Percentiles rank a stretch among this genome's conserved stretches.
Evolutionary conservation across 2,113 vertebrate genomes (phyloP).

Genomic region (Silurus asotus): DNA sequence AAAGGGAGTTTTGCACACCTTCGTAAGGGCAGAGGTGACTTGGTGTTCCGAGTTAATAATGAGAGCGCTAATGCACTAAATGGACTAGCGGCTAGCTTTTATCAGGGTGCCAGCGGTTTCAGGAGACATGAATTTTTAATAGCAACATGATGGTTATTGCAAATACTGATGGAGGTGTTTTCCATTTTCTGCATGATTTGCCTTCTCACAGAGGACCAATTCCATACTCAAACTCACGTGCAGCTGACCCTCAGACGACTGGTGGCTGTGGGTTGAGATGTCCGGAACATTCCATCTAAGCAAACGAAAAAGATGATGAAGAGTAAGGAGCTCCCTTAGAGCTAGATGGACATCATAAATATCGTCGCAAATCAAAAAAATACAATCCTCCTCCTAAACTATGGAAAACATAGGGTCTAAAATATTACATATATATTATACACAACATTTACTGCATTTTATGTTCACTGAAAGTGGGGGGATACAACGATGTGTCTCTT

Average conservation of each 20-base stretch:
- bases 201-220: conserved; percentile 62
- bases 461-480: not conserved
- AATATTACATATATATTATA: not conserved
- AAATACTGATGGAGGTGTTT: conserved; percentile 63
- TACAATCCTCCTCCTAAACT: not conserved
- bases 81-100: conserved; percentile 29
- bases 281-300: conserved; percentile 52
- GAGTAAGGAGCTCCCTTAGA: too few species aligned
- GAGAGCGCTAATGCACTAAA: conserved; percentile 38
- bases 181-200: conserved; percentile 66
- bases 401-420: not conserved
- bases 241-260: conserved; percentile 51
- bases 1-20: not conserved
- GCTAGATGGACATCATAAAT: not conserved
- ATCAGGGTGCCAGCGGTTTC: conserved; percentile 37
- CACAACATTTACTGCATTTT: not conserved
- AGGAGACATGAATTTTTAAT: conserved; percentile 64
- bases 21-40: conserved; percentile 15
- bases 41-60: conserved; percentile 28
- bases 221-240: conserved; percentile 52
- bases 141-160: conserved; percentile 61
- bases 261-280: conserved; percentile 62
- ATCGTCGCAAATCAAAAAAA: not conserved
- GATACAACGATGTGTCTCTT: conserved; percentile 56
- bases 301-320: conserved; percentile 31